Percentiles rank a stretch among this genome's conserved stretches.
These are phyloP conservation scores for Sericinus montela DNA, from an alignment of 2,888 invertebrate genomes.

Conservation along the genomic window DNA sequence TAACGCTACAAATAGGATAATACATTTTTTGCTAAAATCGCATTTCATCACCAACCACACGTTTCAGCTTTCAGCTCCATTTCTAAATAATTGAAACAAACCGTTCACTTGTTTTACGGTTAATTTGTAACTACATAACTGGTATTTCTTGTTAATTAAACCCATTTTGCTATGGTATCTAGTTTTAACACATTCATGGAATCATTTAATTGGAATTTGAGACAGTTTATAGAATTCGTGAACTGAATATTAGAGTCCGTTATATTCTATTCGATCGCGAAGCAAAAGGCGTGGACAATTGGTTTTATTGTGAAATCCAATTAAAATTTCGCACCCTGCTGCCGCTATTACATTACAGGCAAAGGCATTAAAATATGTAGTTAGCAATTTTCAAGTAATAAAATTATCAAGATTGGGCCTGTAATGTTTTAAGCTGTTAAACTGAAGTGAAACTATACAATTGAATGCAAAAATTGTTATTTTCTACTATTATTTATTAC, in stretches of 20 bases:
- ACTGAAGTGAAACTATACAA: too few relatives aligned
- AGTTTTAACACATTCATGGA: not conserved
- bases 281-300: not conserved
- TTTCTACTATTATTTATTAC: too few relatives aligned
- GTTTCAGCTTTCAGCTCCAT: constrained; percentile 3
- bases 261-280: not conserved
- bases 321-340: constrained; percentile 1
- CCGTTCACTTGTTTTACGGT: not conserved
- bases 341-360: not conserved
- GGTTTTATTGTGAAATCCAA: not conserved
- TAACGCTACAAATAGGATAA: too few relatives aligned
- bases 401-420: too few relatives aligned
- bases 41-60: not conserved
- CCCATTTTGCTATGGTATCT: not conserved
- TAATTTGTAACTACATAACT: constrained; percentile 1
- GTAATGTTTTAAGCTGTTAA: too few relatives aligned
- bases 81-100: constrained; percentile 3
- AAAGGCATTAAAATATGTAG: too few relatives aligned
- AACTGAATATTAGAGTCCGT: constrained; percentile 6
- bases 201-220: not conserved
- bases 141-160: constrained; percentile 12
- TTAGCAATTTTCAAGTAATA: too few relatives aligned
- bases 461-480: too few relatives aligned
- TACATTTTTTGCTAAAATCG: too few relatives aligned
- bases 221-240: constrained; percentile 8